Evolutionary conservation across 1,140 invertebrate species (phyloP).

Genomic region (Penaeus japonicus): DNA sequence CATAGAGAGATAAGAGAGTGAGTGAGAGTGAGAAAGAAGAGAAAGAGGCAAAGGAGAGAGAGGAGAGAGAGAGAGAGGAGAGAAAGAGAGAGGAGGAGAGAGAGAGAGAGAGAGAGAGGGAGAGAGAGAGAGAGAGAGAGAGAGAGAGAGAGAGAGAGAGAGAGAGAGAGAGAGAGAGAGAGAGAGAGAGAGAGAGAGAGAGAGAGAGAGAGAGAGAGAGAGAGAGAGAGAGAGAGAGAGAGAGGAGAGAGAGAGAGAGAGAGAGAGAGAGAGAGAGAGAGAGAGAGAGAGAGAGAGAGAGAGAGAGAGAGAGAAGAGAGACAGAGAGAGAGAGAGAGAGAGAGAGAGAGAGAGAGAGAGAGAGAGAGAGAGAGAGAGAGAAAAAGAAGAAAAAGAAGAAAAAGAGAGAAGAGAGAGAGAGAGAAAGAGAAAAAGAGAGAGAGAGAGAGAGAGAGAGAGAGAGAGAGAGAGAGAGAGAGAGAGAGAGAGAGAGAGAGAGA

Average conservation of each 20-base stretch:
- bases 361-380: no score
- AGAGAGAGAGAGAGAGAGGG: background rate
- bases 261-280: background rate
- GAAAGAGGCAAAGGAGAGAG: background rate
- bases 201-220: slow-evolving; percentile 15
- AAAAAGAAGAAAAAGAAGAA: background rate
- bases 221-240: slow-evolving; percentile 11
- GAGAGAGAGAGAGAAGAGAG: background rate
- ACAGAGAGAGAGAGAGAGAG: background rate
- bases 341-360: background rate
- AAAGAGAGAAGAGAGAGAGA: background rate
- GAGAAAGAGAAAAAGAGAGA: background rate
- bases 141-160: background rate
- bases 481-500: background rate
- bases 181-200: slow-evolving; percentile 1
- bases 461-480: background rate
- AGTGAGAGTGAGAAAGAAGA: background rate
- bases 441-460: background rate
- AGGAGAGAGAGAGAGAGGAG: background rate
- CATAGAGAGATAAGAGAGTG: background rate
- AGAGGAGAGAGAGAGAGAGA: background rate
- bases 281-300: background rate
- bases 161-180: background rate
- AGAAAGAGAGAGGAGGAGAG: background rate
- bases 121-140: background rate